phyloP scores from a whole-genome alignment of 1,140 invertebrate genomes.

The Meteorus sp. region DNA sequence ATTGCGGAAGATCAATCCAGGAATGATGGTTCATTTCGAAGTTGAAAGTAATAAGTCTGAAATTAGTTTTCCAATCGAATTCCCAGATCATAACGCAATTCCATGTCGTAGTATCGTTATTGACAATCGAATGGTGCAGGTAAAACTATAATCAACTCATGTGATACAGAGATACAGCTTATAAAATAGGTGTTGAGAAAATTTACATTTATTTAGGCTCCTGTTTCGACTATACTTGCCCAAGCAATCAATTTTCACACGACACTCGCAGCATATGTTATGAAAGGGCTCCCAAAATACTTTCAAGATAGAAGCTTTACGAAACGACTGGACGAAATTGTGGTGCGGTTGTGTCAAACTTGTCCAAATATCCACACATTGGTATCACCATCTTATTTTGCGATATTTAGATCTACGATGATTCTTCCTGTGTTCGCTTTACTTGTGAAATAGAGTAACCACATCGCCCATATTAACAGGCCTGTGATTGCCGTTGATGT shows the following conservation, averaged over 20 bases:
- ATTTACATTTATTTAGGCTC: too few species aligned
- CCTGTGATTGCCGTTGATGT: too few species aligned
- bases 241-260: conserved; percentile 46
- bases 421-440: neutral
- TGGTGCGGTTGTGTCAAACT: conserved; percentile 62
- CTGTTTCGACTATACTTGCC: conserved; percentile 35
- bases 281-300: conserved; percentile 62
- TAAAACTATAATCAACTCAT: too few species aligned
- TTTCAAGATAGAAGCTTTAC: conserved; percentile 60
- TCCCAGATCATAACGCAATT: conserved; percentile 62
- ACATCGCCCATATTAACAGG: too few species aligned
- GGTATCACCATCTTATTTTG: conserved; percentile 47
- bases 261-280: conserved; percentile 59
- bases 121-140: conserved; percentile 66
- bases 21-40: conserved; percentile 63
- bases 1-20: conserved; percentile 61
- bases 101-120: conserved; percentile 72
- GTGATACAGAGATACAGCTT: too few species aligned
- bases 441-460: neutral
- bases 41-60: conserved; percentile 60
- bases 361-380: conserved; percentile 66
- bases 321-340: conserved; percentile 61
- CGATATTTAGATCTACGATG: neutral
- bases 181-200: too few species aligned
- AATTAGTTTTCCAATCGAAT: conserved; percentile 52